phyloP scores from a whole-genome alignment of 2,113 vertebrate genomes.

The Empidonax alnorum region DNA sequence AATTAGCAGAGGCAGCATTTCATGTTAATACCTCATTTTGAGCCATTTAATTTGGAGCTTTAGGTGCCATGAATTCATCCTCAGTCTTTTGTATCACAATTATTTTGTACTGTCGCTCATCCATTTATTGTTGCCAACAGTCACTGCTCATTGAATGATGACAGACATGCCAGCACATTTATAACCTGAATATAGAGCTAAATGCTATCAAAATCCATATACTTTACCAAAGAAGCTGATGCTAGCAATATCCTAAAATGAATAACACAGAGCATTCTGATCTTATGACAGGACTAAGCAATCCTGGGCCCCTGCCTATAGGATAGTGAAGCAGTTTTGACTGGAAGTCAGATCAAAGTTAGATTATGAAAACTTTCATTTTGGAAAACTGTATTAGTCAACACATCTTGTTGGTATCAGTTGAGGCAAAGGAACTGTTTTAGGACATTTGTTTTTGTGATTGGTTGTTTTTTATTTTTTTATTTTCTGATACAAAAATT shows the following conservation, averaged over 20 bases:
- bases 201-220: neutral
- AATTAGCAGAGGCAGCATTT: constrained; percentile 13
- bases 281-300: neutral
- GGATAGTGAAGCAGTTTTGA: neutral
- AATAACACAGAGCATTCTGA: neutral
- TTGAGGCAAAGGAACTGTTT: neutral
- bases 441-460: neutral
- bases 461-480: neutral
- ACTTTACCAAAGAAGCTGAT: neutral
- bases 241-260: neutral
- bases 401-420: neutral
- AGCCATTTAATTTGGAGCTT: constrained; percentile 5
- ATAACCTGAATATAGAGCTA: constrained; percentile 32
- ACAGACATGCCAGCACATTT: neutral
- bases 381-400: neutral
- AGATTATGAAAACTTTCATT: neutral
- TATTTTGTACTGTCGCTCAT: neutral
- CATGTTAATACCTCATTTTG: constrained; percentile 25
- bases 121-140: constrained; percentile 16
- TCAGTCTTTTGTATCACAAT: neutral
- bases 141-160: neutral
- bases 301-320: neutral
- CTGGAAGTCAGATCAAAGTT: neutral
- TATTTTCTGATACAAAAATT: neutral
- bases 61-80: constrained; percentile 31